Percentiles rank a stretch among this genome's conserved stretches.
Conservation (phyloP, 2,797 vertebrate species). For the Silurus lanzhouensis region DNA sequence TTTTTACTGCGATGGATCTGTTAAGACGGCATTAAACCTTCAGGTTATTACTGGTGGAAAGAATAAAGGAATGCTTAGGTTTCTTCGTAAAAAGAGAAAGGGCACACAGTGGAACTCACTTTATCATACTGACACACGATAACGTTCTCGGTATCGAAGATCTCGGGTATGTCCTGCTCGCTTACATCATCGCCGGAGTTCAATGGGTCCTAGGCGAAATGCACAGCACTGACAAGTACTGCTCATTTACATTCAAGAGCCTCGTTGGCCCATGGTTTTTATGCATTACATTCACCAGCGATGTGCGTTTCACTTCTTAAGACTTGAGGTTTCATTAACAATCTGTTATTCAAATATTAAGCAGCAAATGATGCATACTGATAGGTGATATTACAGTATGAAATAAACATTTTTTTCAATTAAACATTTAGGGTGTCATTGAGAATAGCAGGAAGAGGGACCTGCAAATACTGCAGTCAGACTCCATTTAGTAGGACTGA, state of each 20-base stretch:
- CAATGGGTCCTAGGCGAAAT: slow-evolving; percentile 83
- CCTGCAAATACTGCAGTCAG: too few species aligned
- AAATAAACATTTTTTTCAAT: neutral
- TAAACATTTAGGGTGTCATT: neutral
- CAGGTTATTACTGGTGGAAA: neutral
- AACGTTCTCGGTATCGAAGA: slow-evolving; percentile 95
- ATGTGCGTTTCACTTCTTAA: neutral
- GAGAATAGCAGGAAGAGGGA: too few species aligned
- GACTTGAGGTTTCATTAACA: neutral
- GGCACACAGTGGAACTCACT: slow-evolving; percentile 67
- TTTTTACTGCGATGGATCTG: slow-evolving; percentile 98
- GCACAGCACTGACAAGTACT: neutral
- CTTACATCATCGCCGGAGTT: slow-evolving; percentile 97
- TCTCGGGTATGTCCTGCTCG: slow-evolving; percentile 91
- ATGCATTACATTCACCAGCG: too few species aligned
- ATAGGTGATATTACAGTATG: neutral
- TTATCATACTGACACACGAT: slow-evolving; percentile 98
- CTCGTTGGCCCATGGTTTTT: too few species aligned
- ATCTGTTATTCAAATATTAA: neutral
- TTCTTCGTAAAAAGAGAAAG: neutral
- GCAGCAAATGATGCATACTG: neutral
- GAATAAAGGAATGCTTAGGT: neutral
- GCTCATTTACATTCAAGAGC: too few species aligned
- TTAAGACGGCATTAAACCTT: neutral
- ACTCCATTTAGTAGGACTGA: neutral